Evolutionary conservation across 2,797 vertebrate species (phyloP).

Genomic region (Alauda arvensis): DNA sequence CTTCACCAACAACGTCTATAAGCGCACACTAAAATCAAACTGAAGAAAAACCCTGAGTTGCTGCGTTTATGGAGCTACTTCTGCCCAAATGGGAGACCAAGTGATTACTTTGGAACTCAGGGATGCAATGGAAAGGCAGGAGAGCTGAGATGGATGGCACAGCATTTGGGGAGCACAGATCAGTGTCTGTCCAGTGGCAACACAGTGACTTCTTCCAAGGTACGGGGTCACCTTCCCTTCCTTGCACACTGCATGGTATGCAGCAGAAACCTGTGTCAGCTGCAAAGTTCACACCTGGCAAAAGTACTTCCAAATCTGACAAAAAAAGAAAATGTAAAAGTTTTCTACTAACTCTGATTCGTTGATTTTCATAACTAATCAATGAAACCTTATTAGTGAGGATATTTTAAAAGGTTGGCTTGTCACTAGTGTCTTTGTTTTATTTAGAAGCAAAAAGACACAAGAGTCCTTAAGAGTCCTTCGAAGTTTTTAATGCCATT

Average conservation of each 20-base stretch:
- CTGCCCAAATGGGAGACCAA: not conserved
- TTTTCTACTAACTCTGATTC: not conserved
- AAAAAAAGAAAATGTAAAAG: not conserved
- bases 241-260: accelerated
- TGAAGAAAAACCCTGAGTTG: not conserved
- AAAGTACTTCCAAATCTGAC: not conserved
- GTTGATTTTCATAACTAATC: not conserved
- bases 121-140: not conserved
- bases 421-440: not conserved
- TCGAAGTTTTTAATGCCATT: not conserved
- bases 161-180: not conserved
- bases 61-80: not conserved
- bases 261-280: accelerated
- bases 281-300: not conserved
- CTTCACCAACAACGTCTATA: not conserved
- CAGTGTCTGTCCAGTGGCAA: not conserved
- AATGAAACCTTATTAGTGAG: not conserved
- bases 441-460: not conserved
- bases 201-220: accelerated
- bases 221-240: not conserved
- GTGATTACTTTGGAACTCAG: not conserved
- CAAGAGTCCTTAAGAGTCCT: not conserved
- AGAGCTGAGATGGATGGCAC: not conserved
- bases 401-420: not conserved
- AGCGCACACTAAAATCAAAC: not conserved